Evolutionary conservation across 1,140 invertebrate species (phyloP).

Genomic region (Zaprionus ghesquierei): DNA sequence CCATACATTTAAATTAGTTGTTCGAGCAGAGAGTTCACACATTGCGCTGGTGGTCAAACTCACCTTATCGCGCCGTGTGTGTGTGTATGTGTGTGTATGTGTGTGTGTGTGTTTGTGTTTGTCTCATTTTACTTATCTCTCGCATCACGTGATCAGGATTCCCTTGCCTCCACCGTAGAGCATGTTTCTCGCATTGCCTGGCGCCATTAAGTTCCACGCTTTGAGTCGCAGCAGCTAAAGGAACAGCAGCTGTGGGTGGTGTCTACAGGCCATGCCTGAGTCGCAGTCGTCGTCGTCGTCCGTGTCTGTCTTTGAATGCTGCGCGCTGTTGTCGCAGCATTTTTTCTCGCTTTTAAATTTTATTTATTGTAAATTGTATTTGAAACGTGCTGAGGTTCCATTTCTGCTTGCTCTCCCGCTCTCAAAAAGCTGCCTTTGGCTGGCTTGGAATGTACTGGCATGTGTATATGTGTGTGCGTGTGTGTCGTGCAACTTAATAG

Average conservation of each 20-base stretch:
- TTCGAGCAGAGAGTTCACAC: background rate
- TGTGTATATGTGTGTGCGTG: constrained; percentile 39
- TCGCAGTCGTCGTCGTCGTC: background rate
- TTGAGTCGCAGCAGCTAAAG: background rate
- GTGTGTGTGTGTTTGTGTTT: constrained; percentile 26
- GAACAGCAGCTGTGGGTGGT: no score
- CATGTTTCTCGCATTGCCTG: constrained; percentile 5
- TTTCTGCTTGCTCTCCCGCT: constrained; percentile 27
- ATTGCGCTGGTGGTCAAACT: background rate
- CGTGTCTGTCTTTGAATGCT: constrained; percentile 10
- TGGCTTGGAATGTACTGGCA: constrained; percentile 21
- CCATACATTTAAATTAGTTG: background rate
- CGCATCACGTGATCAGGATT: constrained; percentile 57
- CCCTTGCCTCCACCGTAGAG: background rate
- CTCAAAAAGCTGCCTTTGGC: constrained; percentile 15
- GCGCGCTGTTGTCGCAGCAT: constrained; percentile 60
- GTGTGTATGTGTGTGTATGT: no score
- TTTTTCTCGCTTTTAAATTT: constrained; percentile 77
- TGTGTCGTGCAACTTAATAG: constrained; percentile 78
- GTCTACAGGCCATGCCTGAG: no score
- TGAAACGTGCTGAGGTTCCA: constrained; percentile 79
- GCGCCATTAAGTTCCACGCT: constrained; percentile 61
- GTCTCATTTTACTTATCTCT: constrained; percentile 61
- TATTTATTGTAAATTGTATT: constrained; percentile 81
- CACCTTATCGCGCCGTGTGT: constrained; percentile 10